Percentiles rank a stretch among this genome's conserved stretches.
Evolutionary conservation across 2,888 invertebrate species (phyloP).

Genomic region (Pyrrhia umbra): DNA sequence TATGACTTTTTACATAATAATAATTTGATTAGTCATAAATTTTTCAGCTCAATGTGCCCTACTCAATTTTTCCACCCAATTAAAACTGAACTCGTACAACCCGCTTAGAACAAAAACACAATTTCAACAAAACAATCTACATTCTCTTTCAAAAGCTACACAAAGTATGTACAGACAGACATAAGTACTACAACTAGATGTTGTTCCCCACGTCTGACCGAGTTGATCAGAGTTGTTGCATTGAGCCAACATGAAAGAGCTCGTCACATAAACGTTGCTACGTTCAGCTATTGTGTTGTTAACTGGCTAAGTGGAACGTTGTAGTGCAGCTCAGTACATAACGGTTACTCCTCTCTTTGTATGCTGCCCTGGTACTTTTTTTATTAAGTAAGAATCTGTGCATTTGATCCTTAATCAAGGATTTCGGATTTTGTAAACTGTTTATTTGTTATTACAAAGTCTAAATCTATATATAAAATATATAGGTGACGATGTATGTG

Average conservation of each 20-base stretch:
- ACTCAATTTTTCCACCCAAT: no score
- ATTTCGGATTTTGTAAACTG: no score
- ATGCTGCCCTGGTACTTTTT: constrained; percentile 26
- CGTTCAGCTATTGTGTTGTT: constrained; percentile 49
- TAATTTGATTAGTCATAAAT: no score
- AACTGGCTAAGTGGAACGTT: constrained; percentile 44
- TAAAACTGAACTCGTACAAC: no score
- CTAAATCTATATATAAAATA: no score
- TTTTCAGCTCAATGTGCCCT: no score
- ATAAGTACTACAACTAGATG: constrained; percentile 8
- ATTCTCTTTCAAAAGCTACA: background rate
- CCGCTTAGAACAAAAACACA: background rate
- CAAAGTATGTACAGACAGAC: constrained; percentile 1
- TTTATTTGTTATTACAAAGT: no score
- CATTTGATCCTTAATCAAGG: background rate
- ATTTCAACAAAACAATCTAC: background rate
- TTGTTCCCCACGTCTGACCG: constrained; percentile 24
- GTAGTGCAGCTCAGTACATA: constrained; percentile 9
- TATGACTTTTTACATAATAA: no score
- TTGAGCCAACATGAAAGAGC: constrained; percentile 44
- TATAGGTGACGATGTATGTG: no score
- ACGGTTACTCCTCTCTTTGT: background rate
- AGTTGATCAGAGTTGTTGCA: constrained; percentile 50
- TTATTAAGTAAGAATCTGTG: background rate
- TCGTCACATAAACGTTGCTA: constrained; percentile 45